Conservation (phyloP, 2,113 vertebrate genomes). For the Chrysemys picta region DNA sequence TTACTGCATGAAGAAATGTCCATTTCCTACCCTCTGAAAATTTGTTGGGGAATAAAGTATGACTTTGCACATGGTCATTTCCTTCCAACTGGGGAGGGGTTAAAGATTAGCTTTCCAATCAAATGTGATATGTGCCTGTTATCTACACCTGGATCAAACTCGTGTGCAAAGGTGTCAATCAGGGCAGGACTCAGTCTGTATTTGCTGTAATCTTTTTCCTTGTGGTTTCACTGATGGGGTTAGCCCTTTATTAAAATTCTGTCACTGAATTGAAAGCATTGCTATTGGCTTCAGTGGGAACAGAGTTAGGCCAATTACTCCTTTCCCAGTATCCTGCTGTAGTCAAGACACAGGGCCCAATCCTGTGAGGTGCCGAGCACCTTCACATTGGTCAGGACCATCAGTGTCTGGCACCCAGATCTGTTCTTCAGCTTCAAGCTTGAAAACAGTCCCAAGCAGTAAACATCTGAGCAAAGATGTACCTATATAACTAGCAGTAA, state of each 20-base stretch:
- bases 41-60: background rate
- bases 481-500: background rate
- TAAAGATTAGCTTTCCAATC: background rate
- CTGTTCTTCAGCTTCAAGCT: background rate
- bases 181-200: background rate
- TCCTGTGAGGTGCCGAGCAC: rapidly evolving
- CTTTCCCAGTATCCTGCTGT: background rate
- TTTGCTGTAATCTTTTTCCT: background rate
- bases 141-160: background rate
- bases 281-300: background rate
- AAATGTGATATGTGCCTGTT: background rate
- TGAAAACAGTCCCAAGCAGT: background rate
- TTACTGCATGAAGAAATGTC: background rate
- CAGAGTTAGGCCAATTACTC: background rate
- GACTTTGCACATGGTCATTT: background rate
- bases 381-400: background rate
- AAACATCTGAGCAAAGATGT: background rate
- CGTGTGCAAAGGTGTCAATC: background rate
- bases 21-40: background rate
- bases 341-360: background rate
- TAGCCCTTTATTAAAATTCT: background rate
- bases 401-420: background rate
- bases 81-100: background rate
- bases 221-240: background rate
- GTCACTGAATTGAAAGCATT: background rate